Conservation (phyloP, 2,888 invertebrate species). For the Caprella mutica region DNA sequence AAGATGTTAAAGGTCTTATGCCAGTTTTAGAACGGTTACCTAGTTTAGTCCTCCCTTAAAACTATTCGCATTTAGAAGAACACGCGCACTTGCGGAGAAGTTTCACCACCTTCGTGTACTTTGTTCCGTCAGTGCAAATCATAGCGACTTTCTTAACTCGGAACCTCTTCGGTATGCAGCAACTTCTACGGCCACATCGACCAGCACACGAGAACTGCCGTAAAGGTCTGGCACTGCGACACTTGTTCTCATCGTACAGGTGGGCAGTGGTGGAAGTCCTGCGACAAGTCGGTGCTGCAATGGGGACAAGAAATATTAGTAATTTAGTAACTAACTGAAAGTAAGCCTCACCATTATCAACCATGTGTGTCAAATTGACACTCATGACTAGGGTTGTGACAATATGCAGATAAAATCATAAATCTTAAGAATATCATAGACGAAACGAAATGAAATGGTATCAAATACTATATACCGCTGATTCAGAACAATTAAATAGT, state of each 20-base stretch:
- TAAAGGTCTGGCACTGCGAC: conserved; percentile 77
- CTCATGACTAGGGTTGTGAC: too few species aligned
- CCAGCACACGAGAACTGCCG: conserved; percentile 76
- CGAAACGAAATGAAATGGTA: too few species aligned
- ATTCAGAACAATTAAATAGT: too few species aligned
- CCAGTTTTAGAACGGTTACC: too few species aligned
- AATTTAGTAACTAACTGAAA: not conserved
- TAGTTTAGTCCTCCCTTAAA: too few species aligned
- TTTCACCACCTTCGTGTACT: conserved; percentile 89
- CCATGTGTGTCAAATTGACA: too few species aligned
- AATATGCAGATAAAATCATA: too few species aligned
- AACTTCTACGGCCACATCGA: conserved; percentile 56
- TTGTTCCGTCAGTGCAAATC: conserved; percentile 80
- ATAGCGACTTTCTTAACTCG: conserved; percentile 78
- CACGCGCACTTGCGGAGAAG: conserved; percentile 86
- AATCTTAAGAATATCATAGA: too few species aligned
- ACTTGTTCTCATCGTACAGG: conserved; percentile 70
- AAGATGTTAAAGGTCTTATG: too few species aligned
- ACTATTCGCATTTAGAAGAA: conserved; percentile 21
- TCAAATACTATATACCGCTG: too few species aligned
- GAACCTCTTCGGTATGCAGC: conserved; percentile 85
- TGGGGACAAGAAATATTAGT: not conserved
- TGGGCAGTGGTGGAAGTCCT: conserved; percentile 82
- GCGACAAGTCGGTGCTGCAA: conserved; percentile 60
- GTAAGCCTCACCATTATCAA: too few species aligned